phyloP scores from a whole-genome alignment of 2,888 invertebrate genomes.

The Endomychus coccineus region DNA sequence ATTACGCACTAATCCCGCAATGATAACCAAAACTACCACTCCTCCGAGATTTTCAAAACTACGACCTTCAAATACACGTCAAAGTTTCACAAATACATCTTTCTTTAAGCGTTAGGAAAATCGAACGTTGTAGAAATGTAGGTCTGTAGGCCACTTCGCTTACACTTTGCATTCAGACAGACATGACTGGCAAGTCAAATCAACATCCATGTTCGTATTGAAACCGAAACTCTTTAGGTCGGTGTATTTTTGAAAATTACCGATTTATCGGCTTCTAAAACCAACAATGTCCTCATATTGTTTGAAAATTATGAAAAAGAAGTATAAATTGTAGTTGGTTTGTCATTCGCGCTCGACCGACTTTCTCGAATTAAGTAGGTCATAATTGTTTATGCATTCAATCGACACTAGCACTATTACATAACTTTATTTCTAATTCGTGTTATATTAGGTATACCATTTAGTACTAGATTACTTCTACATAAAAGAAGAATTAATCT shows the following conservation, averaged over 20 bases:
- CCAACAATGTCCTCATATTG: no score
- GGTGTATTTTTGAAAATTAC: slow-evolving; percentile 2
- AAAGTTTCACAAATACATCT: slow-evolving; percentile 45
- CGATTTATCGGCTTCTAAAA: not conserved
- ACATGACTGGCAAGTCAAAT: slow-evolving; percentile 64
- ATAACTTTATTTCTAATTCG: slow-evolving; percentile 25
- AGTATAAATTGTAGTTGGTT: slow-evolving; percentile 8
- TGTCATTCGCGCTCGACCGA: slow-evolving; percentile 22
- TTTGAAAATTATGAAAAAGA: no score
- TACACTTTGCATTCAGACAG: slow-evolving; percentile 73
- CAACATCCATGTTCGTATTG: slow-evolving; percentile 55
- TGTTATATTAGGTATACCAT: no score
- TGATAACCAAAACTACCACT: slow-evolving; percentile 43
- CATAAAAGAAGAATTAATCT: no score
- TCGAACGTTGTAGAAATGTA: slow-evolving; percentile 68
- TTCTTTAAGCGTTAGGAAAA: slow-evolving; percentile 48
- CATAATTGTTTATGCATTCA: slow-evolving; percentile 34
- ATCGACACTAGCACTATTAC: slow-evolving; percentile 31
- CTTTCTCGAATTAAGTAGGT: slow-evolving; percentile 38
- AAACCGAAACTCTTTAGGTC: slow-evolving; percentile 1
- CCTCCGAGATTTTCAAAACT: slow-evolving; percentile 43
- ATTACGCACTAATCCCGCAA: slow-evolving; percentile 42
- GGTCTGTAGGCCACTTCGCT: slow-evolving; percentile 86
- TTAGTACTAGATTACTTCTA: no score
- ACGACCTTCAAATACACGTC: slow-evolving; percentile 44